A percentile compares a stretch with the other conserved stretches of the same genome.
Conservation (phyloP, 2,113 vertebrate genomes). For the Crotalus viridis region DNA sequence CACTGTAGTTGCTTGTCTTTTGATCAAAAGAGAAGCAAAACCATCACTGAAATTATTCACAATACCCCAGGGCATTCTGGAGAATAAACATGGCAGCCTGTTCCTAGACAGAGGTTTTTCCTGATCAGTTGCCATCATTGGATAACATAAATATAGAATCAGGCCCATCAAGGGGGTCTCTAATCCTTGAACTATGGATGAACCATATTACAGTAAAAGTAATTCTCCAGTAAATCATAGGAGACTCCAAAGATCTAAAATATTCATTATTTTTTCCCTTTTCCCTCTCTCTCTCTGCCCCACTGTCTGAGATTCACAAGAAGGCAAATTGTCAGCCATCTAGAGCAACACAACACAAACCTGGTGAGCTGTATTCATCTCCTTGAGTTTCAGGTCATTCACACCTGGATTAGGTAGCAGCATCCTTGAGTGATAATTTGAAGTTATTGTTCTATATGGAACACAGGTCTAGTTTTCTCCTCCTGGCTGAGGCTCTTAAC, state of each 20-base stretch:
- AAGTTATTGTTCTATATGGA: neutral
- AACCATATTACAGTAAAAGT: neutral
- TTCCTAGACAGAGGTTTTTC: neutral
- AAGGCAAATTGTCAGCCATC: neutral
- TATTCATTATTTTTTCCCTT: neutral
- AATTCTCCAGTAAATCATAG: neutral
- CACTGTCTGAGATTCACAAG: neutral
- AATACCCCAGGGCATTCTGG: neutral
- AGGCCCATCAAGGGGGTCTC: neutral
- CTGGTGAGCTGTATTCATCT: neutral
- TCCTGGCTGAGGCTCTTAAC: neutral
- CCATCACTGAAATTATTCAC: neutral
- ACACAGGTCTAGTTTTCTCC: neutral
- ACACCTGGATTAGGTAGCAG: neutral
- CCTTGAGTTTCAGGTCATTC: neutral
- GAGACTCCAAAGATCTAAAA: neutral
- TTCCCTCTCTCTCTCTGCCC: neutral
- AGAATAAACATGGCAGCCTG: neutral
- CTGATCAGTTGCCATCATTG: neutral
- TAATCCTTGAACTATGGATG: neutral
- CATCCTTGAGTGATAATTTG: neutral
- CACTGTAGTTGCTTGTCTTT: neutral
- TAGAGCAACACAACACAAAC: neutral
- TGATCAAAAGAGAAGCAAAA: neutral
- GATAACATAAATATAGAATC: neutral